phyloP scores from a whole-genome alignment of 2,888 invertebrate genomes.

The Pristionchus arcanus region DNA sequence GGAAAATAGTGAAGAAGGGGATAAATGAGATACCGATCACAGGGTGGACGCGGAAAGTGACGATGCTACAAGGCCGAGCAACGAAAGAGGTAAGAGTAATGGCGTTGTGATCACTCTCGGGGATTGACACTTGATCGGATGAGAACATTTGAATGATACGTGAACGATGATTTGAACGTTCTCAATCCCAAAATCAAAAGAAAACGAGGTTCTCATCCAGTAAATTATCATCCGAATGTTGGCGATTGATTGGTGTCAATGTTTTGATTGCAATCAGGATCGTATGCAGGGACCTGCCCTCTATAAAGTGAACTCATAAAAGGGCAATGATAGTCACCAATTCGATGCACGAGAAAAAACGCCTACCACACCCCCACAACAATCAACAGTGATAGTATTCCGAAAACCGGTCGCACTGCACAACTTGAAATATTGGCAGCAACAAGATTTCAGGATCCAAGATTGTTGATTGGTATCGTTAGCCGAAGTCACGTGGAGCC shows the following conservation, averaged over 20 bases:
- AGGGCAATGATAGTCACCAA: too few relatives aligned
- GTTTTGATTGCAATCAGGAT: too few relatives aligned
- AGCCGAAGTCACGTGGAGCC: neutral
- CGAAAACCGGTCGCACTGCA: neutral
- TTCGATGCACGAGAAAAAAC: too few relatives aligned
- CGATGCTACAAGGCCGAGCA: conserved; percentile 14
- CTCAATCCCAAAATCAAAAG: too few relatives aligned
- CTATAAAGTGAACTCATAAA: too few relatives aligned
- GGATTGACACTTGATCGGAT: too few relatives aligned
- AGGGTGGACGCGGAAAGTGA: neutral
- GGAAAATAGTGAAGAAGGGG: neutral
- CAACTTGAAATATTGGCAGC: neutral
- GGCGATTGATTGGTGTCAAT: too few relatives aligned
- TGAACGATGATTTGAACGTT: too few relatives aligned
- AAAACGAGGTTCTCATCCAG: too few relatives aligned
- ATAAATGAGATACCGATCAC: neutral
- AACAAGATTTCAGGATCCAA: neutral
- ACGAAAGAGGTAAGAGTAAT: neutral
- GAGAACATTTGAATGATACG: too few relatives aligned
- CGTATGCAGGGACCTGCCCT: too few relatives aligned
- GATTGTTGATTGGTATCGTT: neutral
- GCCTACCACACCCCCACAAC: neutral
- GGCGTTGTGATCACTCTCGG: neutral
- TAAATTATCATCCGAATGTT: too few relatives aligned
- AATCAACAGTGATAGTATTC: neutral